Evolutionary conservation across 2,888 invertebrate species (phyloP).

Genomic region (Euproctis similis): DNA sequence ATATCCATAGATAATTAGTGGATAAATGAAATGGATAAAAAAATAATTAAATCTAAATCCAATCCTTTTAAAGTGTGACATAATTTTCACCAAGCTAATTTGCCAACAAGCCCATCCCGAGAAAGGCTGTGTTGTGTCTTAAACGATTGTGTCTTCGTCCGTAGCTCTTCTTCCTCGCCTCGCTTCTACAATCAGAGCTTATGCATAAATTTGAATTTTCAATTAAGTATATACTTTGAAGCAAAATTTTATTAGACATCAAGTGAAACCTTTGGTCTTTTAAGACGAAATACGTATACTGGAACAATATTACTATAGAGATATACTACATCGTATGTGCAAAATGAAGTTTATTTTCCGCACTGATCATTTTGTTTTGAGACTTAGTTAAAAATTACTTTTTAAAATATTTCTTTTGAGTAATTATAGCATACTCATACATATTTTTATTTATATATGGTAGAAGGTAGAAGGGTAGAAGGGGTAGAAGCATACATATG

Average conservation of each 20-base stretch:
- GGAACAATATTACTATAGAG: too few species aligned
- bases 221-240: conserved; percentile 73
- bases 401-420: too few species aligned
- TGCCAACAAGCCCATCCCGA: conserved; percentile 43
- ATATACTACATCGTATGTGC: too few species aligned
- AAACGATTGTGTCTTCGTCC: conserved; percentile 43
- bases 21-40: too few species aligned
- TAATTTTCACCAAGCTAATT: conserved; percentile 62
- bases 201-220: conserved; percentile 77
- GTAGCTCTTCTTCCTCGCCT: conserved; percentile 35
- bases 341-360: too few species aligned
- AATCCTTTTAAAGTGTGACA: conserved; percentile 47
- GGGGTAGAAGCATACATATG: too few species aligned
- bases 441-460: too few species aligned
- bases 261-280: conserved; percentile 73
- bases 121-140: conserved; percentile 55
- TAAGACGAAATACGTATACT: conserved; percentile 61
- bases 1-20: too few species aligned
- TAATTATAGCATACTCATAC: too few species aligned
- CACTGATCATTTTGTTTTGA: too few species aligned
- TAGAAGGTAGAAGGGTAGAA: too few species aligned
- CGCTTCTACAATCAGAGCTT: conserved; percentile 70
- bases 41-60: conserved; percentile 43
- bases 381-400: too few species aligned
- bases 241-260: conserved; percentile 73